A percentile compares a stretch with the other conserved stretches of the same genome.
Conservation (phyloP, 2,888 invertebrate genomes). For the Cephus runcator region DNA sequence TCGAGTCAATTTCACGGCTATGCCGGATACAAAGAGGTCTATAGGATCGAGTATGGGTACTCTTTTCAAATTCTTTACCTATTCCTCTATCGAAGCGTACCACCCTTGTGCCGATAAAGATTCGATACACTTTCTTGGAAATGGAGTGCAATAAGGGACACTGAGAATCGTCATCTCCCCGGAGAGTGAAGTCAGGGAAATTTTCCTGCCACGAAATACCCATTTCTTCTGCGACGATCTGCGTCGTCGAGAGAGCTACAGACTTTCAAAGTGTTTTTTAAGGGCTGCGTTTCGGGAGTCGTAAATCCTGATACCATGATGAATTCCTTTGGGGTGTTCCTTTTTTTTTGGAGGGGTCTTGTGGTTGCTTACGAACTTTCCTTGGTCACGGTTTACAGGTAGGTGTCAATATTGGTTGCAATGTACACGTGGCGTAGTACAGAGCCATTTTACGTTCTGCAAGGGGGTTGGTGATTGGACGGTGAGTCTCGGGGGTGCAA, state of each 20-base stretch:
- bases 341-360: background rate
- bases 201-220: background rate
- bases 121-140: background rate
- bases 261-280: background rate
- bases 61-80: background rate
- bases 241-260: background rate
- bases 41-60: background rate
- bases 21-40: background rate
- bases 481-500: background rate
- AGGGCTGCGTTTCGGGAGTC: background rate
- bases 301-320: background rate
- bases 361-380: background rate
- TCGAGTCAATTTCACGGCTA: background rate
- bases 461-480: background rate
- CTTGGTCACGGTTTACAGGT: background rate
- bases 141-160: background rate
- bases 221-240: background rate
- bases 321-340: background rate
- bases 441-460: background rate
- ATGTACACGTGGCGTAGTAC: background rate
- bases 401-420: background rate
- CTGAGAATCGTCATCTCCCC: background rate
- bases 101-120: background rate
- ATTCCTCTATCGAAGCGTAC: background rate
- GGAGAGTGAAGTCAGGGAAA: background rate